Conservation (phyloP, 2,888 invertebrate genomes). For the Amiota mariae region DNA sequence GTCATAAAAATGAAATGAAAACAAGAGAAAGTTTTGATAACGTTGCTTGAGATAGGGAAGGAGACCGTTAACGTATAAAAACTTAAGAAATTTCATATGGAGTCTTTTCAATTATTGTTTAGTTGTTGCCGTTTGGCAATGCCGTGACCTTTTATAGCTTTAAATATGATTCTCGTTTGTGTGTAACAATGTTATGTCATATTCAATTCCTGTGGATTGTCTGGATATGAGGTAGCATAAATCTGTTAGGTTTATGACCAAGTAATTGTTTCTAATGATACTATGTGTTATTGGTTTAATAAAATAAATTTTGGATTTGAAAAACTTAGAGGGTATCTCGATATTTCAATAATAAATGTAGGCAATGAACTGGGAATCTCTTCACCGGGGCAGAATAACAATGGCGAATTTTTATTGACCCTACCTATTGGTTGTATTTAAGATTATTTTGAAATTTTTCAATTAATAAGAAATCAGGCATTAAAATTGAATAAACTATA, state of each 20-base stretch:
- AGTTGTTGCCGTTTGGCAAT: constrained; percentile 44
- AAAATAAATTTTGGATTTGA: constrained; percentile 39
- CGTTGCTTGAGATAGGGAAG: background rate
- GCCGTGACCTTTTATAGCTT: constrained; percentile 64
- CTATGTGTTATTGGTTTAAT: constrained; percentile 68
- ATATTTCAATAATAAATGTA: no score
- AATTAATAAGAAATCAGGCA: constrained; percentile 73
- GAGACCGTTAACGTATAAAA: constrained; percentile 35
- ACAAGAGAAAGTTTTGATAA: constrained; percentile 52
- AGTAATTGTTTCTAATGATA: constrained; percentile 68
- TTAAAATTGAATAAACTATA: constrained; percentile 70
- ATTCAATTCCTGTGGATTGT: background rate
- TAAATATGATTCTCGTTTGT: constrained; percentile 64
- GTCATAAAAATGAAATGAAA: constrained; percentile 71
- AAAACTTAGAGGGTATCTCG: no score
- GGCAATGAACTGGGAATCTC: no score
- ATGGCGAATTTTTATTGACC: no score
- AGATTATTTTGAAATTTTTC: constrained; percentile 50
- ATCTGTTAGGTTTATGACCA: constrained; percentile 56
- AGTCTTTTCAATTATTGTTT: background rate
- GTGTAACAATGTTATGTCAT: constrained; percentile 17
- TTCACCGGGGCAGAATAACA: no score
- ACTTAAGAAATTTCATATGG: constrained; percentile 66
- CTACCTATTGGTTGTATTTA: no score
- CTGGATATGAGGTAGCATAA: constrained; percentile 40